Base-by-base conservation (phyloP, 1,140 invertebrate genomes). In the Caenorhabditis remanei region DNA sequence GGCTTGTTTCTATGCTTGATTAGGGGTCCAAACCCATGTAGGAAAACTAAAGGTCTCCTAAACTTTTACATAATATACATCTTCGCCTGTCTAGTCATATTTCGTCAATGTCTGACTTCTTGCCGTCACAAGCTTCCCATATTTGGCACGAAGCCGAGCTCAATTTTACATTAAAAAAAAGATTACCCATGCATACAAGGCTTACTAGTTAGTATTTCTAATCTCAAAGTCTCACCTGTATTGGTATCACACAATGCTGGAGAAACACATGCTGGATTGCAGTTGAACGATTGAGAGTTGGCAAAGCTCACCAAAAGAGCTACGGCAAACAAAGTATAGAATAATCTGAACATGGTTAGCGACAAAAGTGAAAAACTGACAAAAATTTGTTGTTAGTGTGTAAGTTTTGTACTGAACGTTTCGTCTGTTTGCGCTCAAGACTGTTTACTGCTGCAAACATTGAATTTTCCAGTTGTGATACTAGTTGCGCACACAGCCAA, bases 351-450 rank as follows among this genome's bases (percentile, higher is more conserved):
- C 71, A 79, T 79, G 8, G 46, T 24, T 24, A 79, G 71, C 13
- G 46, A 79, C 13, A 79, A 79, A 11, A n/a, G 32, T 50, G 46
- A 11, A 32, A 79, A 50, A 79, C 46, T 79, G 46, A 79, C 71
- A n/a, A 79, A 79, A 79, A 50, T 50, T 19, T 79, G 71, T 79
- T 50, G 43, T 79, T 79, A 79, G 71, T 79, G 71, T 79, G 46
- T 50, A 79, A 79, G 71, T 79, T 79, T 79, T 79, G 71, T 79
- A 79, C 71, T 79, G 46, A 79, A 79, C 71, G 71, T 79, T 50
- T 50, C n/a, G 71, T 46, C 11, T 79, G 71, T 79, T 79, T 79
- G 71, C 71, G 71, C 71, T 40, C 9, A 79, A 79, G 46, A 53
- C n/a, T 79, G 71, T 79, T 79, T 79, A 40, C 71, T 24, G 71